Base-by-base conservation (phyloP, 92 coral and sea anemone genomes). In the Parazoanthus swiftii region DNA sequence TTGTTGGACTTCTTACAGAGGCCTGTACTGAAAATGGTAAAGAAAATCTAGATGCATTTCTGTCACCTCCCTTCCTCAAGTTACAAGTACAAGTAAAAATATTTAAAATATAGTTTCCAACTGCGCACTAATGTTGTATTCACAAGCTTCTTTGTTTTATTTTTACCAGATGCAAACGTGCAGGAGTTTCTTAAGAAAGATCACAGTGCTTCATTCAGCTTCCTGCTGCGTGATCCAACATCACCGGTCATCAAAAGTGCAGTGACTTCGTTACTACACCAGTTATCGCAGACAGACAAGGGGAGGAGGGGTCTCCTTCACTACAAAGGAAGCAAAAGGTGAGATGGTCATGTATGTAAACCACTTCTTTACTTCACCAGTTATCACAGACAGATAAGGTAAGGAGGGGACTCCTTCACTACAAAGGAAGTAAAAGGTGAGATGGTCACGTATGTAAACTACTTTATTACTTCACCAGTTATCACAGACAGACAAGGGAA, bases 1-100 rank as follows among this genome's bases (percentile, higher is more conserved):
- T 91, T 29, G 51, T 94, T 20, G 85, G 92, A 26, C 77, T 91
- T 43, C 88, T 94, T 38, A 88, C 76, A 72, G 93, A 89, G 77
- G 95, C 94, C 42, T 86, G 95, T 23, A 91, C 94, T 76, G 93
- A 91, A n/a, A 94, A 93, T 91, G 95, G 98, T 94, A 91, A 90
- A 66, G 74, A 43, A 51, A 46, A 50, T 79, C 39, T 51, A 21
- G 5, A 7, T 63, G 23, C 23, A 58, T 58, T 15, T 15, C 66
- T 15, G 66, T 4, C 23, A 14, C 15, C 66, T 14, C 16, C 21
- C 2, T 1, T 15, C 0, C 23, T 58, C 15, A 58, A 58, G 3
- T 63, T 63, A 63, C 26, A 21, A 63, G n/a, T 18, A 4, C 21
- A 63, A 20, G 5, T 3, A 39, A 39, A 39, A 39, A 39, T 4